Evolutionary conservation across 1,140 invertebrate species (phyloP), one percentile per base, ranked within the genome.

Genomic region (Anastrepha obliqua): DNA sequence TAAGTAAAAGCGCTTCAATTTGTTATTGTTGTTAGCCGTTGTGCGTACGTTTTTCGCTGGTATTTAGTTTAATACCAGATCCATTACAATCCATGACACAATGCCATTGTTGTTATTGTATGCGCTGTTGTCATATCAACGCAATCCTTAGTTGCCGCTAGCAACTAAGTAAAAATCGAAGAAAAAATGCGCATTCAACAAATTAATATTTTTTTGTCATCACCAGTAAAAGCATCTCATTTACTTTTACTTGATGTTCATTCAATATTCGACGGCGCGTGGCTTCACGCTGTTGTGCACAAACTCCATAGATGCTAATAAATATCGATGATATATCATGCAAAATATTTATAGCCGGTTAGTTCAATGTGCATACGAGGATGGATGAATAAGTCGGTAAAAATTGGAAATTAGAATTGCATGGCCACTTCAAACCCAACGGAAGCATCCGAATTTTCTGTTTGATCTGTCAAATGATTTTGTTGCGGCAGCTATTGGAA

Each of bases 271-370:
- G 11, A 9, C 42, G 5, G 67, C 67, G 17, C 44, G 67, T 74
- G 67, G 67, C 39, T 74, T 74, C 17, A 74, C 67, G 67, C 67
- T n/a, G 17, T 11, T 17, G 8, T 74, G 67, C 67, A 74, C 67
- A 74, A 44, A 67, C 4, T 67, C 20, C 39, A 67, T 39, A 29
- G 65, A 42, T 67, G 29, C 29, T 29, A 29, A 29, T 29, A 29
- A 29, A 29, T 29, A 29, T 29, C 29, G 29, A 29, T 29, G 29
- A 29, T 29, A 29, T 29, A 29, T 29, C 29, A 29, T 29, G 29
- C 29, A 29, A 29, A 29, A 29, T 29, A 29, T 29, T 29, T 29
- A 29, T 29, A 29, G 29, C 29, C 29, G 29, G 29, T 29, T 29
- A 29, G 29, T 29, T 29, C 29, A 29, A 29, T 29, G 29, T 29